Evolutionary conservation across 2,797 vertebrate species (phyloP).

Genomic region (Pseudotriccus pelzelni): DNA sequence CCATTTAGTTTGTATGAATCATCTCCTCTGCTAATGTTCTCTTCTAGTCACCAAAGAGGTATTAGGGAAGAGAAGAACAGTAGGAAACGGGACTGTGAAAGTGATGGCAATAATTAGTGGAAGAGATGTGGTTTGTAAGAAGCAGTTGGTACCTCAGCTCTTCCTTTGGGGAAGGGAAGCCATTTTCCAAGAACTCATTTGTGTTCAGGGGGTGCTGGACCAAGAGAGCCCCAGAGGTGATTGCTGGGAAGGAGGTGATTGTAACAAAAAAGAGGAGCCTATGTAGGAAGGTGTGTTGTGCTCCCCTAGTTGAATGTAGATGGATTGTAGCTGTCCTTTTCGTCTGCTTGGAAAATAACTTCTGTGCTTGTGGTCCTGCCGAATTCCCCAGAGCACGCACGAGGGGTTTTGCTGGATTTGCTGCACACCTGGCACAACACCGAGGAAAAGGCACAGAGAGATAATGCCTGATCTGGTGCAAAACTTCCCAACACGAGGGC

Average conservation of each 20-base stretch:
- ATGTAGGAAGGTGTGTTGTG: neutral
- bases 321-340: neutral
- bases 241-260: neutral
- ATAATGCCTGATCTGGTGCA: neutral
- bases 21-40: neutral
- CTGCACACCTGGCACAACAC: neutral
- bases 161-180: neutral
- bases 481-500: neutral
- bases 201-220: neutral
- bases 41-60: neutral
- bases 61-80: neutral
- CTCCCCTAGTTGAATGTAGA: neutral
- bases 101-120: neutral
- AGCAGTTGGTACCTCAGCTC: neutral
- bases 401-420: neutral
- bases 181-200: neutral
- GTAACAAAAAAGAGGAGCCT: neutral
- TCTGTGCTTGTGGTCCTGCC: accelerated
- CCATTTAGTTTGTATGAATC: neutral
- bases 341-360: neutral
- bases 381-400: neutral
- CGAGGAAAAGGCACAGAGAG: neutral
- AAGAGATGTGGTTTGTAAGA: neutral
- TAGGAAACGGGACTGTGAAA: neutral
- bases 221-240: neutral